phyloP scores from a whole-genome alignment of 2,113 vertebrate genomes.

The Aythya baeri region DNA sequence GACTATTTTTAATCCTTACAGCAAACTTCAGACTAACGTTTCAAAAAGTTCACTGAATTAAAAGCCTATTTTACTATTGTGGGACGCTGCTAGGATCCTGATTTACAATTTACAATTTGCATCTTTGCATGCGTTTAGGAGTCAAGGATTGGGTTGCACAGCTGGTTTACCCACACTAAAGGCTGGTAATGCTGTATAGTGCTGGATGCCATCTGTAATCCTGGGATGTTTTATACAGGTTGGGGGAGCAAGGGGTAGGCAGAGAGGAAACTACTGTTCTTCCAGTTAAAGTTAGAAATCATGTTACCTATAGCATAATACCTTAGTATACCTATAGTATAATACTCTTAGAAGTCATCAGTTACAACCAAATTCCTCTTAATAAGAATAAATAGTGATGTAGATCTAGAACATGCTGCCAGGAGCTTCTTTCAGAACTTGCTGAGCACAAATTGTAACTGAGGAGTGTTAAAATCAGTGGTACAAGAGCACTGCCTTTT shows the following conservation, averaged over 20 bases:
- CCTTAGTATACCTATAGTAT: no score
- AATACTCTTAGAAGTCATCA: neutral
- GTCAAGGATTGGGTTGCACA: neutral
- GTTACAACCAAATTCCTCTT: neutral
- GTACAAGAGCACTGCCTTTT: neutral
- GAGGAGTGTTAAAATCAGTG: neutral
- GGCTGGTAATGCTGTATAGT: neutral
- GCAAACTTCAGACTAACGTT: neutral
- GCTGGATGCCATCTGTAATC: neutral
- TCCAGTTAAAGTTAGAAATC: neutral
- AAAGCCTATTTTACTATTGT: neutral
- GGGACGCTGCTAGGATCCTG: neutral
- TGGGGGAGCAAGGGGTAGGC: neutral
- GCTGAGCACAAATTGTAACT: neutral
- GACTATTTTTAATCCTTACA: neutral
- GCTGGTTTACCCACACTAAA: neutral
- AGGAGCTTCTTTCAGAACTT: neutral
- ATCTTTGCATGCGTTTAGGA: neutral
- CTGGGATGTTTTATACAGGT: neutral
- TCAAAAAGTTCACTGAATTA: neutral
- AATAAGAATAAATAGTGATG: neutral
- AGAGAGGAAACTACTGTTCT: neutral
- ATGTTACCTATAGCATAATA: neutral
- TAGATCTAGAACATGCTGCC: neutral
- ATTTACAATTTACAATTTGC: neutral